Base-by-base conservation (phyloP, 1,140 invertebrate genomes). In the Campodea augens region DNA sequence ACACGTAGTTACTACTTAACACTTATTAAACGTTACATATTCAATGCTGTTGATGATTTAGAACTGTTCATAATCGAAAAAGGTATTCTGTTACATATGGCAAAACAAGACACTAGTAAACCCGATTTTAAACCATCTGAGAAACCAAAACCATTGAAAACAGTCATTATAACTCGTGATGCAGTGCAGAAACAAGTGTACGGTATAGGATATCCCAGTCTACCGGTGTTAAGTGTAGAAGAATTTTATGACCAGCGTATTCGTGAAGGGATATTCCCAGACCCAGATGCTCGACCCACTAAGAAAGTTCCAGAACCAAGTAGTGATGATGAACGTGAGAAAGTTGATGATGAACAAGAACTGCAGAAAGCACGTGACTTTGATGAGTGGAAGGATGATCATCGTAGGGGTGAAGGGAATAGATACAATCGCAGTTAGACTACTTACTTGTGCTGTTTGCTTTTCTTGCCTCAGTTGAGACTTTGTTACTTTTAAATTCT, bases 211-310 rank as follows among this genome's bases (percentile, higher is more conserved):
- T 98, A 98, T 72, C 92, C 92, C 1, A 80, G 84, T 57, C 58
- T 96, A 45, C 91, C 93, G 1, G 76, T 84, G 1, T 69, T 91
- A 64, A 90, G 88, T 0, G 81, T 98, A 0, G 78, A 95, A 56
- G 92, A 98, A 63, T 96, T 97, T 66, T 96, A 93, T 62, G 78
- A 93, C 39, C 72, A 93, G 62, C 73, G 88, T 52, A 73, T 88
- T 1, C 65, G 70, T 44, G 79, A 84, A 40, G 87, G 87, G 29
- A 45, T 15, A 32, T 36, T 43, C 19, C 19, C 42, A 4, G 42
- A 24, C 1, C 25, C 38, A 23, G 20, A 32, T 37, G 54, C 55
- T 25, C 57, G 61, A 4, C 51, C 50, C 37, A 53, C 57, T 44
- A 58, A 65, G 29, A 63, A 70, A 48, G 74, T 77, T 43, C 61